phyloP scores from a whole-genome alignment of 1,140 invertebrate species.

The Cepaea nemoralis region DNA sequence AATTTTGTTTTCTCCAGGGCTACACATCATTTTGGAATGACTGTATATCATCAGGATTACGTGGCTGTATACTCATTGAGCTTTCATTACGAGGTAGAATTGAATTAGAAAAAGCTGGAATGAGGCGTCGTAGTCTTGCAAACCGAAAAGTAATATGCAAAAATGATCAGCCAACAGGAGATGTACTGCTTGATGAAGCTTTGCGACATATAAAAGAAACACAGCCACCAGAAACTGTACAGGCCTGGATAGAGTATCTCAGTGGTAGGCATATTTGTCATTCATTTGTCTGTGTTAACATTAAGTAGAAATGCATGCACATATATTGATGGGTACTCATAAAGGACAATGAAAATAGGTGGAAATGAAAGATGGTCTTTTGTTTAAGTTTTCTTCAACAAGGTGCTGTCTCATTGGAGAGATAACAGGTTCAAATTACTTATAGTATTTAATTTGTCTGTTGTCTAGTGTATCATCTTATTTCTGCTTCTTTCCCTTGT shows the following conservation, averaged over 20 bases:
- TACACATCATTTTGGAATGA: slow-evolving; percentile 99
- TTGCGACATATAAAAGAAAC: slow-evolving; percentile 93
- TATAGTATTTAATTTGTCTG: too few species aligned
- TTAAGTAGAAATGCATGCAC: too few species aligned
- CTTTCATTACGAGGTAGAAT: slow-evolving; percentile 92
- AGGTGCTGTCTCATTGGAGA: too few species aligned
- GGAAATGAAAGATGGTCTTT: too few species aligned
- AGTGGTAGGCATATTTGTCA: slow-evolving; percentile 82
- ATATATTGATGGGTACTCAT: too few species aligned
- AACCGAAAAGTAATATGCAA: slow-evolving; percentile 80
- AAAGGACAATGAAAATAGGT: too few species aligned
- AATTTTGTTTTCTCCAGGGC: slow-evolving; percentile 78
- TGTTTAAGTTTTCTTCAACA: too few species aligned
- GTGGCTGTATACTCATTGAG: slow-evolving; percentile 98
- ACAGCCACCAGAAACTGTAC: slow-evolving; percentile 95
- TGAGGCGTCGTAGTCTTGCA: slow-evolving; percentile 91
- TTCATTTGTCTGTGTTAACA: not conserved
- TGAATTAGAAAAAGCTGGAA: slow-evolving; percentile 95
- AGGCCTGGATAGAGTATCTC: slow-evolving; percentile 99
- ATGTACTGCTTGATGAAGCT: slow-evolving; percentile 98
- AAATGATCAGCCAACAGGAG: slow-evolving; percentile 93
- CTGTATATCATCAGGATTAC: slow-evolving; percentile 97
- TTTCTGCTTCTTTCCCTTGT: too few species aligned
- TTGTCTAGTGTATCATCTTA: too few species aligned
- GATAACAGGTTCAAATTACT: too few species aligned